Percentiles rank a stretch among this genome's conserved stretches.
These are phyloP conservation scores for Ailuropoda melanoleuca DNA, from an alignment of 2,113 vertebrate genomes.

Conservation along the genomic window DNA sequence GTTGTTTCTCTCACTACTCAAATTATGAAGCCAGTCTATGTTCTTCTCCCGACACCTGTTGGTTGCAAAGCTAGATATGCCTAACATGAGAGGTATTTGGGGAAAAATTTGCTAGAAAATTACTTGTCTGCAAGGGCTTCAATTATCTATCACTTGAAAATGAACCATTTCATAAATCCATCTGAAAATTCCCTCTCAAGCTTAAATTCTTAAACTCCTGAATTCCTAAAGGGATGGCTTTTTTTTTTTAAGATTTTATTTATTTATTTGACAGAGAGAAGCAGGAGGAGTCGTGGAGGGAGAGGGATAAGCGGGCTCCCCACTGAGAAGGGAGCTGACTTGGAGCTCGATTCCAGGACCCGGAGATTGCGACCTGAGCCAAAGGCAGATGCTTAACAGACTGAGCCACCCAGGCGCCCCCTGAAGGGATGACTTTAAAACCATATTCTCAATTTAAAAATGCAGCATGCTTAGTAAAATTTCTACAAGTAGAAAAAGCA, in stretches of 20 bases:
- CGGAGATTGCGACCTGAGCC: background rate
- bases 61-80: background rate
- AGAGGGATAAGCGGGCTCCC: background rate
- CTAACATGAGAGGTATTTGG: background rate
- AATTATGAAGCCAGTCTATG: background rate
- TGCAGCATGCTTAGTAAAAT: background rate
- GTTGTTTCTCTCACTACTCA: background rate
- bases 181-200: background rate
- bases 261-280: background rate
- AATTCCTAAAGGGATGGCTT: background rate
- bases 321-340: background rate
- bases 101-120: background rate
- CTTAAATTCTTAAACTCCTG: background rate
- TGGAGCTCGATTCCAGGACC: background rate
- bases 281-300: background rate
- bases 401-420: background rate
- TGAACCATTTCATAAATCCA: background rate
- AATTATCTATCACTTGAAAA: background rate
- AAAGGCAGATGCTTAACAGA: background rate
- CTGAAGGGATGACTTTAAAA: background rate
- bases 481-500: background rate
- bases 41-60: background rate
- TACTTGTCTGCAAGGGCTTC: background rate
- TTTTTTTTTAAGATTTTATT: background rate
- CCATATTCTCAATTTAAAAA: slow-evolving; percentile 25